Conservation (phyloP, 2,113 vertebrate genomes). For the Tupaia tana region DNA sequence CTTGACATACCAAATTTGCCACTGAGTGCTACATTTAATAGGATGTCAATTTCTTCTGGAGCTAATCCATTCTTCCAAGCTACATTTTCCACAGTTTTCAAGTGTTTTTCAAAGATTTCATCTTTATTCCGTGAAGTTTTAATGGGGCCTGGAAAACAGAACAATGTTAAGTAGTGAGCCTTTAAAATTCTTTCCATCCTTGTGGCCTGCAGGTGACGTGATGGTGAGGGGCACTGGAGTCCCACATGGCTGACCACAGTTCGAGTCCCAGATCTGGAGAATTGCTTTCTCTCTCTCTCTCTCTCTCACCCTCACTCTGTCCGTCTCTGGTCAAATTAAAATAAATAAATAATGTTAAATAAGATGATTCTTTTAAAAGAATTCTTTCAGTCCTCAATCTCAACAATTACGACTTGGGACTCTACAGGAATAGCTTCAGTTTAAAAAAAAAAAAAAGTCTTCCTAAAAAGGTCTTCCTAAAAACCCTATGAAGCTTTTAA, state of each 20-base stretch:
- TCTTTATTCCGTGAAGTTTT: constrained; percentile 83
- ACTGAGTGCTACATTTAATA: constrained; percentile 92
- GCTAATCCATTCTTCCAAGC: constrained; percentile 90
- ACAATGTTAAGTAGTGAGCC: background rate
- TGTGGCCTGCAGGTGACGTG: no score
- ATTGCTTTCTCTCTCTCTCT: no score
- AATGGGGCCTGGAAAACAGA: constrained; percentile 84
- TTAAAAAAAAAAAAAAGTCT: constrained; percentile 6
- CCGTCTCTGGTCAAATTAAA: no score
- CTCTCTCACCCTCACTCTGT: no score
- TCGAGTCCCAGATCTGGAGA: no score
- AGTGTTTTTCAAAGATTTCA: constrained; percentile 85
- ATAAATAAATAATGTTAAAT: no score
- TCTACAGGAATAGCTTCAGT: constrained; percentile 34
- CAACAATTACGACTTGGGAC: constrained; percentile 20
- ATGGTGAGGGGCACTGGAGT: no score
- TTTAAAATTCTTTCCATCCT: constrained; percentile 31
- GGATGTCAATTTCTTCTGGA: constrained; percentile 88
- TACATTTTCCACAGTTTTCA: constrained; percentile 89
- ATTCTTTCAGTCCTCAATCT: constrained; percentile 18
- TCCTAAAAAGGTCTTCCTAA: background rate
- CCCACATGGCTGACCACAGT: no score
- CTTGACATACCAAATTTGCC: constrained; percentile 90
- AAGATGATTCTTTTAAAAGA: background rate
- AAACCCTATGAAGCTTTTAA: constrained; percentile 51